Evolutionary conservation across 2,113 vertebrate species (phyloP).

Genomic region (Diphyllodes magnificus): DNA sequence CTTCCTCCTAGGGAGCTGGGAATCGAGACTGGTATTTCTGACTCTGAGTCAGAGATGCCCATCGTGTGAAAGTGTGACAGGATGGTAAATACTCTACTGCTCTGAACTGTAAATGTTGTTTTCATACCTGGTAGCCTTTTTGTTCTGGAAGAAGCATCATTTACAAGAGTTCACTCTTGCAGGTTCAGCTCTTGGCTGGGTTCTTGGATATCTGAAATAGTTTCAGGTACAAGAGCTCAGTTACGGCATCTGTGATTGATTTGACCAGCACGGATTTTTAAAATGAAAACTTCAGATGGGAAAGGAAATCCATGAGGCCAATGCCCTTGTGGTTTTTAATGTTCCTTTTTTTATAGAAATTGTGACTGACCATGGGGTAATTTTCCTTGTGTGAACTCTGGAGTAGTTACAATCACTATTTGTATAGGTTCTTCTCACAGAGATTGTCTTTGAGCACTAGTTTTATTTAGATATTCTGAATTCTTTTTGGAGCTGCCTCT

Average conservation of each 20-base stretch:
- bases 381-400: background rate
- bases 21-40: background rate
- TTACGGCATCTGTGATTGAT: background rate
- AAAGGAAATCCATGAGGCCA: background rate
- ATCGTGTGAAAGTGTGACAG: background rate
- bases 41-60: background rate
- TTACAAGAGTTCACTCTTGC: background rate
- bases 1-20: background rate
- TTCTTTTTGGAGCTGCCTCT: background rate
- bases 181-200: background rate
- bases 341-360: background rate
- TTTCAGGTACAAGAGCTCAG: background rate
- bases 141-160: background rate
- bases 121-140: background rate
- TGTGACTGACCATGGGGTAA: background rate
- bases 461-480: background rate
- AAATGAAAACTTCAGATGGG: background rate
- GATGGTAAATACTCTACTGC: background rate
- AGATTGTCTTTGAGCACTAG: background rate
- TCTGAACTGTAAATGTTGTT: background rate
- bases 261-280: background rate
- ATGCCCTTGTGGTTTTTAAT: background rate
- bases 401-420: background rate
- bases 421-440: background rate
- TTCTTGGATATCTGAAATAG: background rate